Base-by-base conservation (phyloP, 2,888 invertebrate species). In the Mantis religiosa region DNA sequence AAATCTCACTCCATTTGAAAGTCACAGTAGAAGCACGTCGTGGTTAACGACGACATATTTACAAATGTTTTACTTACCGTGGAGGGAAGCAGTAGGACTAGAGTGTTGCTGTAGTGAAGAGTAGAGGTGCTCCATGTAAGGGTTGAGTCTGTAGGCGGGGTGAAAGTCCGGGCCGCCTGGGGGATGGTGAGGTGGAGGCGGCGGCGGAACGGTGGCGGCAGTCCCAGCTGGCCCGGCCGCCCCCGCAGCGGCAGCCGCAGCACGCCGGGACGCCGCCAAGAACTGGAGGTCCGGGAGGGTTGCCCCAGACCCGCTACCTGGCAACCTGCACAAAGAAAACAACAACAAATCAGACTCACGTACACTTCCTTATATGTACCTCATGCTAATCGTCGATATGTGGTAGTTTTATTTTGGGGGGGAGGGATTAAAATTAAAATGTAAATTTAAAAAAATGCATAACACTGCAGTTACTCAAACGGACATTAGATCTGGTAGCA, bases 51-150 rank as follows among this genome's bases (percentile, higher is more conserved):
- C n/a, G n/a, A n/a, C n/a, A n/a, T n/a, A n/a, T n/a, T n/a, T n/a
- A n/a, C n/a, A n/a, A n/a, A n/a, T n/a, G n/a, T n/a, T n/a, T n/a
- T 30, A 92, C 93, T 94, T 93, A 96, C 96, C 96, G 93, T 96
- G 96, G 92, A 96, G 94, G 90, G 96, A 96, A 91, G 96, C 95
- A 90, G 95, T 94, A 90, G 96, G 95, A 92, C 95, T 95, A 92
- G 94, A 93, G 93, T 96, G 96, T 92, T 96, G 96, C 91, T 89
- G 89, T 96, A 94, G 90, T n/a, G 90, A 90, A 14, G 96, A 95
- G 93, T 96, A 96, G 91, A 96, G 94, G 93, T 96, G 96, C 94
- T 97, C 97, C 96, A 97, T 96, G 94, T 96, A 96, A 92, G 93
- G 93, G 90, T 96, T 95, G 91, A 96, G 95, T 93, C 96, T 95